Percentiles rank a stretch among this genome's conserved stretches.
Conservation (phyloP, 1,140 invertebrate species). For the Glossosoma conforme region DNA sequence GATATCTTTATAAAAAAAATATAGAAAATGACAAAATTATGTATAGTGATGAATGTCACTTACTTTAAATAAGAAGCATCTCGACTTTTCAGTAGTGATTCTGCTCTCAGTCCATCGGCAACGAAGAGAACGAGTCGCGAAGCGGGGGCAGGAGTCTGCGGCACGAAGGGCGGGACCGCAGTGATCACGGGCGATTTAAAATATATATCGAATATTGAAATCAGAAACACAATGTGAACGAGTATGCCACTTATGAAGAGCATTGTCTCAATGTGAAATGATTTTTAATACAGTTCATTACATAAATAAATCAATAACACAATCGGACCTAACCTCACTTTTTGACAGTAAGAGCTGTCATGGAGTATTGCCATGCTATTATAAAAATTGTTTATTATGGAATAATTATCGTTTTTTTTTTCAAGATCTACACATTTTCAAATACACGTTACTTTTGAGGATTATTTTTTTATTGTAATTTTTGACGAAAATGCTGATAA, state of each 20-base stretch:
- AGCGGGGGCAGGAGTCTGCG: conserved; percentile 56
- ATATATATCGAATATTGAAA: conserved; percentile 61
- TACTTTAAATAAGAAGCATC: conserved; percentile 59
- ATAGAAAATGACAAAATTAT: not conserved
- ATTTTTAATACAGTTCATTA: no score
- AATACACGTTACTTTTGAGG: no score
- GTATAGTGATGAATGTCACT: not conserved
- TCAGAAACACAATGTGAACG: conserved; percentile 53
- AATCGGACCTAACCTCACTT: no score
- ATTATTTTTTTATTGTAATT: no score
- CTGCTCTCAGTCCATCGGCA: conserved; percentile 83
- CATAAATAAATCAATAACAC: no score
- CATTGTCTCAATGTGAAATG: conserved; percentile 12
- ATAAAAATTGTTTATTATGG: no score
- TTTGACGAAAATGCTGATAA: no score
- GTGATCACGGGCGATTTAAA: conserved; percentile 60
- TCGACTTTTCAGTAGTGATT: conserved; percentile 62
- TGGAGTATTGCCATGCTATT: no score
- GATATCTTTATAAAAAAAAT: not conserved
- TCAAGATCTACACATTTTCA: no score
- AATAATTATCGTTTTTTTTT: no score
- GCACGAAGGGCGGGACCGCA: conserved; percentile 47
- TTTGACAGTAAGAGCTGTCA: no score
- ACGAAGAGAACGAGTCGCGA: conserved; percentile 80
- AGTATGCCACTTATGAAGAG: conserved; percentile 27